Percentiles rank a stretch among this genome's conserved stretches.
Evolutionary conservation across 2,113 vertebrate genomes (phyloP).

Genomic region (Oryzias woworae): DNA sequence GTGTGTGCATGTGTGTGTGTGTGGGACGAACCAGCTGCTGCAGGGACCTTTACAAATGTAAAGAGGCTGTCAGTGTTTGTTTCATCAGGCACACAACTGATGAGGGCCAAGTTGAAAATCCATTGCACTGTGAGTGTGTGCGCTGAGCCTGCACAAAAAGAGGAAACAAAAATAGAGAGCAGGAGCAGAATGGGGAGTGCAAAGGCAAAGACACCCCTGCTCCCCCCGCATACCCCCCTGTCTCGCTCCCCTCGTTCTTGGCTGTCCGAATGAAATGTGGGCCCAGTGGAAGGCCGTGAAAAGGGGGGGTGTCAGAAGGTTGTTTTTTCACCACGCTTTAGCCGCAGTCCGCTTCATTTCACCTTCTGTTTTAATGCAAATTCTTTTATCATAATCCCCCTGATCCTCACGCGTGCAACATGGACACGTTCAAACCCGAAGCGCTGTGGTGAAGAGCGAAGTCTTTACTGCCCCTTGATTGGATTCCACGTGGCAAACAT

Average conservation of each 20-base stretch:
- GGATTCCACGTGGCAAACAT: conserved; percentile 37
- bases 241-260: conserved; percentile 66
- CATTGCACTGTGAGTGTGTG: conserved; percentile 78
- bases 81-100: conserved; percentile 97
- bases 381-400: conserved; percentile 64
- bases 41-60: conserved; percentile 99
- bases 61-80: conserved; percentile 99
- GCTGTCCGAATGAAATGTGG: conserved; percentile 84
- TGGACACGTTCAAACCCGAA: conserved; percentile 60
- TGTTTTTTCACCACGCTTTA: conserved; percentile 63
- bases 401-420: conserved; percentile 70
- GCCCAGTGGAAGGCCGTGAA: conserved; percentile 69
- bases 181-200: conserved; percentile 78
- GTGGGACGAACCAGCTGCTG: conserved; percentile 98
- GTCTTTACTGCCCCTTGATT: conserved; percentile 36
- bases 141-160: conserved; percentile 72
- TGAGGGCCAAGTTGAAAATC: conserved; percentile 97
- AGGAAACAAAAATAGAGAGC: conserved; percentile 78
- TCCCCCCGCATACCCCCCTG: conserved; percentile 46
- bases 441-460: conserved; percentile 32
- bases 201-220: conserved; percentile 61
- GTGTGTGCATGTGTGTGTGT: conserved; percentile 39
- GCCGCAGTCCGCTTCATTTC: conserved; percentile 74
- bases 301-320: conserved; percentile 68
- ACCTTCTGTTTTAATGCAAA: conserved; percentile 80